A percentile compares a stretch with the other conserved stretches of the same genome.
Evolutionary conservation across 2,797 vertebrate genomes (phyloP).

Genomic region (Chelon labrosus): DNA sequence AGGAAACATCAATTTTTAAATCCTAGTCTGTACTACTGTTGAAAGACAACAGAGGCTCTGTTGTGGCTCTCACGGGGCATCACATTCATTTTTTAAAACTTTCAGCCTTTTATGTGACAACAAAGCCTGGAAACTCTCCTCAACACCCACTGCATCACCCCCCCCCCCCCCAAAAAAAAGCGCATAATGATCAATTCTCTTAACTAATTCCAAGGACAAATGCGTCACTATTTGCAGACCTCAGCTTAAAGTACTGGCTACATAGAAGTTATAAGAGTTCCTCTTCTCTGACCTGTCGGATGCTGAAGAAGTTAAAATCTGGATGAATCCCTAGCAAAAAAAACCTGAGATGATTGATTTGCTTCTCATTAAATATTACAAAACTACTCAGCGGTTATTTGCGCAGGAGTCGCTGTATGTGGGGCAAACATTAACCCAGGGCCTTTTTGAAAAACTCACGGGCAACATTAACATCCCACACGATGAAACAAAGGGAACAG

Average conservation of each 20-base stretch:
- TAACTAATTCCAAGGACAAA: neutral
- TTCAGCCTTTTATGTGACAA: slow-evolving; percentile 1
- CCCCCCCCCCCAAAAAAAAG: neutral
- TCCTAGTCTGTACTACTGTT: neutral
- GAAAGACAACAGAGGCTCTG: neutral
- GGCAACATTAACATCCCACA: slow-evolving; percentile 67
- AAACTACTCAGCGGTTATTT: slow-evolving; percentile 48
- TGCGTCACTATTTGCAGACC: neutral
- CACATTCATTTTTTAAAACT: neutral
- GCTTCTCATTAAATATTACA: slow-evolving; percentile 46
- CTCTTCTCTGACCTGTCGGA: slow-evolving; percentile 20
- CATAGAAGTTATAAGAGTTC: too few species aligned
- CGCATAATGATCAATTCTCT: neutral
- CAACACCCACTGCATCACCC: neutral
- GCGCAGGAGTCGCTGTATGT: slow-evolving; percentile 39
- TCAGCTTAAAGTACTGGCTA: slow-evolving; percentile 21
- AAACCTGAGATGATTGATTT: slow-evolving; percentile 24
- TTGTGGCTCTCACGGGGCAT: neutral
- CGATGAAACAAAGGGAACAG: slow-evolving; percentile 53
- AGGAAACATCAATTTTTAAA: neutral
- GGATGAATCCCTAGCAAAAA: slow-evolving; percentile 24
- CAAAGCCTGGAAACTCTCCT: neutral
- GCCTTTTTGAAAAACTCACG: slow-evolving; percentile 53
- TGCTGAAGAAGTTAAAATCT: slow-evolving; percentile 22
- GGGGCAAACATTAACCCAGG: slow-evolving; percentile 65